Evolutionary conservation across 1,140 invertebrate species (phyloP), one percentile per base, ranked within the genome.

Genomic region (Diprion similis): DNA sequence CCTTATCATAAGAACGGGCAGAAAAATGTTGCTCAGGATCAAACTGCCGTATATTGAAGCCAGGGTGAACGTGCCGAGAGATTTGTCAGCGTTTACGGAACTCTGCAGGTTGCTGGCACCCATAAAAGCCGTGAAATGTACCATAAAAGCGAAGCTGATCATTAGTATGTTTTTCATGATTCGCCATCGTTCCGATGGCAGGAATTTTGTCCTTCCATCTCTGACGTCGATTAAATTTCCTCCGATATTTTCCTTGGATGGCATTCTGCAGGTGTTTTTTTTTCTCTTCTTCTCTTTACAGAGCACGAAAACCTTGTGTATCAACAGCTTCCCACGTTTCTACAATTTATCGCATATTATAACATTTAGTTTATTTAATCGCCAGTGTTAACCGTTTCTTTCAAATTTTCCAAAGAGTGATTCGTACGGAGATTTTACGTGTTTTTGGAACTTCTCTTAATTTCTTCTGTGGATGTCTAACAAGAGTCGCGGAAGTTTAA

Each of bases 101-200:
- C 92, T 94, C 83, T 95, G 95, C 1, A 96, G 89, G 80, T 95
- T 95, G 8, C 93, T 92, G 3, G 95, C 91, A 1, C 94, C 93
- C 86, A 95, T 94, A 83, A 95, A 96, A 1, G 95, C 94, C 0
- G 93, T 95, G 83, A 96, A 96, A 51, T 95, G 92, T 51, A 95
- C 89, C 89, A 95, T 93, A 83, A 96, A 96, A 4, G 94, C 93
- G 47, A 94, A 87, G 1, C 94, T 93, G 13, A 96, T 90, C 18
- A 94, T 88, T 37, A 94, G 81, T 37, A 95, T 90, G 81, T 95
- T 95, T 79, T 91, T 92, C 80, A 92, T 90, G 76, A 95, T 94
- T 11, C 92, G 87, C 87, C 90, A 90, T 85, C 90, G 89, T 80
- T 94, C 93, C 1, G 85, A 84, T 19, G 82, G 87, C 19, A 86